Base-by-base conservation (phyloP, 2,113 vertebrate genomes). In the Chitala chitala region DNA sequence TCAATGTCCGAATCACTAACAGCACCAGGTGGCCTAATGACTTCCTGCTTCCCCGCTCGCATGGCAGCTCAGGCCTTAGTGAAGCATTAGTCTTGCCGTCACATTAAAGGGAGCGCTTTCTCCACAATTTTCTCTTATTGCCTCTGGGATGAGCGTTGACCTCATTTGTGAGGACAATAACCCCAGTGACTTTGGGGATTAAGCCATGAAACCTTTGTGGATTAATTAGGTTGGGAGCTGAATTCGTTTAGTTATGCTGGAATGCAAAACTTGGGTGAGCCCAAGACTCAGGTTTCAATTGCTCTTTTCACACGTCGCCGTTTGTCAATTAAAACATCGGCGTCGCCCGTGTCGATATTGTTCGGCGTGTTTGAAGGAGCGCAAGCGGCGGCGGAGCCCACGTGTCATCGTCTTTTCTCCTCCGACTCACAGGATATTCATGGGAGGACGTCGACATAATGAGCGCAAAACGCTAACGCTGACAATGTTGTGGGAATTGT, bases 111-210 rank as follows among this genome's bases (percentile, higher is more conserved):
- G 77, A 81, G 77, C 80, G 78, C 75, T 77, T 69, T 68, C 85
- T 86, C 82, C 84, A 77, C 83, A 82, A 85, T 68, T 75, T 75
- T 85, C 81, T 75, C 83, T 87, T 87, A 90, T 90, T 87, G 91
- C 90, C 91, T 88, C 86, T 78, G 89, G 89, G 90, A 91, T 84
- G 83, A 87, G 89, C 87, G 84, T 78, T 90, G 91, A 92, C 90
- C 91, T 92, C 91, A 91, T 91, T 91, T 91, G 90, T 87, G 89
- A 91, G 90, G 91, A 92, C 91, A 91, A 90, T 91, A 91, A 91
- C 89, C 91, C 85, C 89, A 89, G 90, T 90, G 89, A 92, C 91
- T 92, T 91, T 90, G 88, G 89, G 90, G 90, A 92, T 91, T 91
- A 92, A 91, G 89, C 90, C 90, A 91, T 90, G 90, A 91, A 91